A percentile compares a stretch with the other conserved stretches of the same genome.
phyloP scores from a whole-genome alignment of 2,888 invertebrate genomes.

The Malachius bipustulatus region DNA sequence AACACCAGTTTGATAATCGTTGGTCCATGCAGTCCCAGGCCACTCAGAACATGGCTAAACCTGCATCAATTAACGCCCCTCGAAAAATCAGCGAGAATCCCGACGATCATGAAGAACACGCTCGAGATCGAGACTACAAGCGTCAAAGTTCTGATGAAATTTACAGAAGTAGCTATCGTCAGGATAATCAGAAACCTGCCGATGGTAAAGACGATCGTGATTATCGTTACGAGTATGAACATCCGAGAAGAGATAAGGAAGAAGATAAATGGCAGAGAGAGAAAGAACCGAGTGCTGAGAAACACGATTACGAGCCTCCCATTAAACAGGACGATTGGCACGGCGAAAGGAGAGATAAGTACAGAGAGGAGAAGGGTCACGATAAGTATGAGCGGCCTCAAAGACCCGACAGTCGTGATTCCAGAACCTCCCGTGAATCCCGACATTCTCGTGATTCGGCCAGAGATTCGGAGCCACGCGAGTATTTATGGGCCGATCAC shows the following conservation, averaged over 20 bases:
- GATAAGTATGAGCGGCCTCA: constrained; percentile 40
- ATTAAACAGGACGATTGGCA: constrained; percentile 26
- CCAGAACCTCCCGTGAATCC: constrained; percentile 43
- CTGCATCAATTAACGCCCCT: no score
- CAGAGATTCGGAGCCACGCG: constrained; percentile 38
- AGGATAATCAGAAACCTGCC: constrained; percentile 12
- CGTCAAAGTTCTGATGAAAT: constrained; percentile 30
- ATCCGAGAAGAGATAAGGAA: constrained; percentile 21
- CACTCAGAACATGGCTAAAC: no score
- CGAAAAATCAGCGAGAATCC: constrained; percentile 14
- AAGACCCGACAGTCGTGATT: constrained; percentile 47
- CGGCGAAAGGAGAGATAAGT: constrained; percentile 24
- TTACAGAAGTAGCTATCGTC: constrained; percentile 26
- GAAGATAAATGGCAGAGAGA: constrained; percentile 28
- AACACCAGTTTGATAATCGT: constrained; percentile 23
- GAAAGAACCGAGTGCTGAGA: constrained; percentile 16
- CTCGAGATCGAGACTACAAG: constrained; percentile 29
- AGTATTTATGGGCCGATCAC: constrained; percentile 40
- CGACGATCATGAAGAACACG: constrained; percentile 22
- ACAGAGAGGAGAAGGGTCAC: constrained; percentile 24
- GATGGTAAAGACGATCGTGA: constrained; percentile 32
- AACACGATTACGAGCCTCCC: constrained; percentile 14
- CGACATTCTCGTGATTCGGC: constrained; percentile 37
- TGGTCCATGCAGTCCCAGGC: constrained; percentile 22
- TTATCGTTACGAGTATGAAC: constrained; percentile 23